Base-by-base conservation (phyloP, 2,797 vertebrate genomes). In the Siniperca undulata region DNA sequence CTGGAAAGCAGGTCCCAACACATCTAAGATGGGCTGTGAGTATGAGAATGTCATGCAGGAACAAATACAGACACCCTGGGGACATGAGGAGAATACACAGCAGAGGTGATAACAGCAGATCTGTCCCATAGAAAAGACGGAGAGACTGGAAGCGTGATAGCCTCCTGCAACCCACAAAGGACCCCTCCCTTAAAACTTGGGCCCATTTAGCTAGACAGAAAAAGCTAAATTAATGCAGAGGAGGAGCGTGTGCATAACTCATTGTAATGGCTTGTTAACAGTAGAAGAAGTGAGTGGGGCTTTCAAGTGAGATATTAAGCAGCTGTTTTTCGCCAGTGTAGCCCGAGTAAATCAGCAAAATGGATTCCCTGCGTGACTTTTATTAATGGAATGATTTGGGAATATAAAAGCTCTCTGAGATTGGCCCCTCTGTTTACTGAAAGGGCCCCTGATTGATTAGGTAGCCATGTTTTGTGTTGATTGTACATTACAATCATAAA, bases 191-290 rank as follows among this genome's bases (percentile, higher is more conserved):
- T 93, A 89, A 96, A 96, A 97, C 94, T 96, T 95, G 90, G 91
- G 91, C 89, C 87, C 88, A 80, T 96, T 97, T 91, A 90, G 92
- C 94, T 87, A 90, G 94, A 96, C 90, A 77, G 85, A 91, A 92
- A 93, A 93, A 74, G 83, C 80, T 89, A 93, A 95, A 96, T 97
- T 97, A 97, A 97, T 95, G 94, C 93, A 94, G 90, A 93, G 90
- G 93, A 95, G 93, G 92, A 95, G 90, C 83, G 84, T 68, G 36
- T 1, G 44, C 94, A 97, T 98, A 97, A 97, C 92, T 99, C 97
- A 97, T 92, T 94, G 94, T 97, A 98, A 99, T 97, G 95, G 96
- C 96, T 97, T 97, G 96, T 97, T 98, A 98, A 98, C 97, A 97
- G 96, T 88, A 80, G 96, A 96, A 95, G 95, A 97, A 97, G 96